Percentiles rank a stretch among this genome's conserved stretches.
phyloP scores from a whole-genome alignment of 1,140 invertebrate species.

The Hyposmocoma kahamanoa region DNA sequence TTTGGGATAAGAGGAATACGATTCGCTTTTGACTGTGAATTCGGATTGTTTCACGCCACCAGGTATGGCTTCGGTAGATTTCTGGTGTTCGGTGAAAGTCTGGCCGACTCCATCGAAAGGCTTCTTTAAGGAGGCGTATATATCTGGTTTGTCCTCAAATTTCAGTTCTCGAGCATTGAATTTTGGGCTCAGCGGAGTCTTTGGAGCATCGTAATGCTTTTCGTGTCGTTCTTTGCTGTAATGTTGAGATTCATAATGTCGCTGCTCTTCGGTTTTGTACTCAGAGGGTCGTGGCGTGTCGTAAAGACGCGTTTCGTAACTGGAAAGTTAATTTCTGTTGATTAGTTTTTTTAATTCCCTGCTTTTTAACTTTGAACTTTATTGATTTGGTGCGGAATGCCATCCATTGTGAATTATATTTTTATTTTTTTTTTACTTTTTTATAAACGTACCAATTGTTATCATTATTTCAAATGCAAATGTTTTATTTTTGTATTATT shows the following conservation, averaged over 20 bases:
- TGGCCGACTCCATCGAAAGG: constrained; percentile 53
- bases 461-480: too few relatives aligned
- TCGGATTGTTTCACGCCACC: constrained; percentile 58
- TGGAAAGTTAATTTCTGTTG: constrained; percentile 39
- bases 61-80: constrained; percentile 55
- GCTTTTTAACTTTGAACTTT: too few relatives aligned
- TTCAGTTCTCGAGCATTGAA: constrained; percentile 70
- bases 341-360: too few relatives aligned
- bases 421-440: too few relatives aligned
- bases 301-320: constrained; percentile 69
- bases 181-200: constrained; percentile 61
- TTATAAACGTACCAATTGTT: too few relatives aligned
- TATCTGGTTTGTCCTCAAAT: constrained; percentile 58
- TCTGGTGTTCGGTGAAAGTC: constrained; percentile 54
- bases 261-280: constrained; percentile 44
- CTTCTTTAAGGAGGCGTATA: constrained; percentile 54
- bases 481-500: too few relatives aligned
- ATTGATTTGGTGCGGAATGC: too few relatives aligned
- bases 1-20: constrained; percentile 53
- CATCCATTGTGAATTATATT: too few relatives aligned
- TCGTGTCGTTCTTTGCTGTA: constrained; percentile 28
- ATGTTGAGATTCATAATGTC: constrained; percentile 35
- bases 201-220: constrained; percentile 54
- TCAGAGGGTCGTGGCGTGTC: constrained; percentile 64
- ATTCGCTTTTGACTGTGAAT: constrained; percentile 56